A percentile compares a stretch with the other conserved stretches of the same genome.
phyloP scores from a whole-genome alignment of 37 sponge, comb jelly and placozoan genomes.

The Halisarca cf. caerulea region DNA sequence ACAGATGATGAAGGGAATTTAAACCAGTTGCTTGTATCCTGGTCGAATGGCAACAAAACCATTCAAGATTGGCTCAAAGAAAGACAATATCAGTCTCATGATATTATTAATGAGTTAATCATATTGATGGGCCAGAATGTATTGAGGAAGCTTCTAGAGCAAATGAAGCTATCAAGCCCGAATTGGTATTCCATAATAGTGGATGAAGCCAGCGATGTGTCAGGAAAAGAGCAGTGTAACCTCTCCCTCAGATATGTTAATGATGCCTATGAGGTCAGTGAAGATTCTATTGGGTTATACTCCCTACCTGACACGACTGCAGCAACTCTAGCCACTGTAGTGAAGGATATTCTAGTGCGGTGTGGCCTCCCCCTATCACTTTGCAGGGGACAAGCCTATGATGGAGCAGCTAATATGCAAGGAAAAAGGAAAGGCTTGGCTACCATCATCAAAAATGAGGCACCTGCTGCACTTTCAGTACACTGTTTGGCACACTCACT shows the following conservation, averaged over 20 bases:
- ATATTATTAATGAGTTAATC: slow-evolving; percentile 2
- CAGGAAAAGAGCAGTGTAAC: slow-evolving; percentile 46
- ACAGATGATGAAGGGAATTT: slow-evolving; percentile 52
- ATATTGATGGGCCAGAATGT: slow-evolving; percentile 4
- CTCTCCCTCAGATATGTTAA: slow-evolving; percentile 56
- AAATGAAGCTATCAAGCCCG: neutral
- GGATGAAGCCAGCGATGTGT: slow-evolving; percentile 61
- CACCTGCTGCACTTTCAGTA: slow-evolving; percentile 61
- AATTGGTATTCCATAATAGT: slow-evolving; percentile 54
- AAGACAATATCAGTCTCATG: neutral
- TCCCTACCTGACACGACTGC: slow-evolving; percentile 37
- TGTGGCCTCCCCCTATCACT: slow-evolving; percentile 52
- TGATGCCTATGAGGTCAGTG: slow-evolving; percentile 39
- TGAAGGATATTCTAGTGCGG: slow-evolving; percentile 54
- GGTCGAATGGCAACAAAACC: too few species aligned
- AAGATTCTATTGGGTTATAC: slow-evolving; percentile 53
- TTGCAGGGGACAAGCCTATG: slow-evolving; percentile 72
- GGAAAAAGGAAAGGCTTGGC: slow-evolving; percentile 55
- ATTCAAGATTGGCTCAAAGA: neutral
- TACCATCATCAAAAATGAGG: slow-evolving; percentile 41
- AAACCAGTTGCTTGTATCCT: slow-evolving; percentile 27
- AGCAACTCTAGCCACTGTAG: slow-evolving; percentile 11
- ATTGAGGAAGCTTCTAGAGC: neutral
- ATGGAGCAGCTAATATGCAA: slow-evolving; percentile 69
- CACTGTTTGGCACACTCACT: slow-evolving; percentile 66